Evolutionary conservation across 2,113 vertebrate species (phyloP), one percentile per base, ranked within the genome.

Genomic region (Perccottus glenii): DNA sequence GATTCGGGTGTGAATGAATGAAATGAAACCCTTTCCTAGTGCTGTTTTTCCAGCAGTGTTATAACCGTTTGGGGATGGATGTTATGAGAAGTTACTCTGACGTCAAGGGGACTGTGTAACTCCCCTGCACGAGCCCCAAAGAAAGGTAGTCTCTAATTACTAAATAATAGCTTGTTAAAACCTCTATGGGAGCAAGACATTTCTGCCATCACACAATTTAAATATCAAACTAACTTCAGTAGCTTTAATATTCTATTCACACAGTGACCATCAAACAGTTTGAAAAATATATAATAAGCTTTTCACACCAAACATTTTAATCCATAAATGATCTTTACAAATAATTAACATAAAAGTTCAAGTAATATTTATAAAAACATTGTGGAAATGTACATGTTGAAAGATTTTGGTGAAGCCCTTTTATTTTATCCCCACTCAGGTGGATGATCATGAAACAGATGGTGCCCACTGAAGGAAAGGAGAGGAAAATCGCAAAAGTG

Each of bases 231-330:
- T 2, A 27, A 27, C 19, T 3, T 2, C 1, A 27, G 19, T 2
- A 27, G 19, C 19, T 27, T 27, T 27, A 27, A 27, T 27, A 27
- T 2, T 27, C 19, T 27, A 27, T 1, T 27, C 19, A 27, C 19
- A 27, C 19, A 27, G 19, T 27, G 19, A 27, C 19, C 19, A 27
- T 27, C 3, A 27, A 27, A 27, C 19, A 27, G 19, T 1, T 27
- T 2, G 4, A 8, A 40, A 40, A 49, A 7, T 48, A 14, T 6
- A 15, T 15, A 15, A 49, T 7, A 49, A 48, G n/a, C 51, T 80
- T 40, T 45, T 35, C 46, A 82, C 40, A 85, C 53, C 55, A 65
- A 61, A 83, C 45, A 75, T 77, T 85, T 90, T 88, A 89, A 81
- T 73, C 32, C 59, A 73, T 66, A 73, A 50, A 42, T 32, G 51